Base-by-base conservation (phyloP, 2,888 invertebrate species). In the Tipula unca region DNA sequence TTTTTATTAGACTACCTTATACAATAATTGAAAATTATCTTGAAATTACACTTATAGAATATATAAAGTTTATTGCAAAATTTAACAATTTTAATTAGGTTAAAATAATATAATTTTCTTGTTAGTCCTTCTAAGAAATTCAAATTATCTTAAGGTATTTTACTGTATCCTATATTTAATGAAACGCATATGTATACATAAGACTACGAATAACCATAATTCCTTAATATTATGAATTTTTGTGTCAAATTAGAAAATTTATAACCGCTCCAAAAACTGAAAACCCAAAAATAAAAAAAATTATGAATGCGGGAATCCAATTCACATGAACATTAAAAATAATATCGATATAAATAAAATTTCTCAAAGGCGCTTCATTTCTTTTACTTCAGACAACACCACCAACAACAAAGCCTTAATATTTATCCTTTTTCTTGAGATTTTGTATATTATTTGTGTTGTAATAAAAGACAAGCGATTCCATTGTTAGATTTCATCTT, bases 251-350 rank as follows among this genome's bases (percentile, higher is more conserved):
- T 69, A 69, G 69, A 69, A 69, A 69, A 69, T 69, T 69, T 69
- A 69, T 69, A 69, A 69, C 48, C 48, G 1, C 13, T 10, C 69
- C 25, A 69, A 69, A 69, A 69, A 69, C 25, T 3, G 39, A 48
- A 48, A 48, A 48, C 48, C n/a, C n/a, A 48, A 48, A n/a, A 25
- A 69, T 25, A 25, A 69, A 8, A 25, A 69, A 69, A 69, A 69
- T 69, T 69, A 25, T 69, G 69, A 69, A 69, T 69, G 69, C 69
- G 69, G 69, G 25, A 25, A 25, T 69, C 69, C 69, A 69, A 25
- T 69, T 69, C 69, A 69, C 69, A 69, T 69, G 69, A 69, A 69
- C 69, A 69, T 69, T 69, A 69, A 69, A 69, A 69, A 69, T 69
- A 69, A 69, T 69, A 69, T 69, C 69, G 25, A 69, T 69, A 69